Evolutionary conservation across 1,140 invertebrate genomes (phyloP), one percentile per base, ranked within the genome.

Genomic region (Drosophila busckii): DNA sequence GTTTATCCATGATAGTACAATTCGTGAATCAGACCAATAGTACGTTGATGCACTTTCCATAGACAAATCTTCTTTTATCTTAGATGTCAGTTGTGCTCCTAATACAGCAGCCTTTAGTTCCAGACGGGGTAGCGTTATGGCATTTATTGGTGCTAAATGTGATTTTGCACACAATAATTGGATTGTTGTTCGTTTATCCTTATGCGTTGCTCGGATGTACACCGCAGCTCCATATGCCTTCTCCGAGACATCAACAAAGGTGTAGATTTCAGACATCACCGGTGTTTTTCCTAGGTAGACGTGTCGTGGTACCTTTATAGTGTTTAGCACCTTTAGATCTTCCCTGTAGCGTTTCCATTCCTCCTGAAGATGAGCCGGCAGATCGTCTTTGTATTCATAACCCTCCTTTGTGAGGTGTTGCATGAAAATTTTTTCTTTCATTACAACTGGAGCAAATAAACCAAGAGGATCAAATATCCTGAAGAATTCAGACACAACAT

Each of bases 401-500:
- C n/a, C n/a, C n/a, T n/a, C n/a, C n/a, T n/a, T n/a, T n/a, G 2
- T 3, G 6, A 37, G n/a, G 7, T 16, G 8, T 15, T 37, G 34
- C 34, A 16, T 37, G 34, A 37, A 37, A n/a, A 37, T 37, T 19
- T 37, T 37, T 37, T 5, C 34, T 16, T 15, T 15, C 4, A 16
- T n/a, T 19, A 37, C 34, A 2, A 37, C 17, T 16, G 34, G 34
- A n/a, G 12, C 13, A 37, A 37, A 15, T 3, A 12, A 19, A 3
- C 34, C 34, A 4, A 37, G n/a, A 12, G 34, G 34, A 15, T 16
- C 34, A 37, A n/a, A n/a, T n/a, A n/a, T n/a, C n/a, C n/a, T n/a
- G n/a, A 37, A 37, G 12, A 37, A 3, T 19, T 37, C 34, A n/a
- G 6, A 13, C 3, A 4, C 17, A 37, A 37, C 15, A n/a, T 15